Evolutionary conservation across 2,113 vertebrate species (phyloP), one percentile per base, ranked within the genome.

Genomic region (Nansenia antarctica): DNA sequence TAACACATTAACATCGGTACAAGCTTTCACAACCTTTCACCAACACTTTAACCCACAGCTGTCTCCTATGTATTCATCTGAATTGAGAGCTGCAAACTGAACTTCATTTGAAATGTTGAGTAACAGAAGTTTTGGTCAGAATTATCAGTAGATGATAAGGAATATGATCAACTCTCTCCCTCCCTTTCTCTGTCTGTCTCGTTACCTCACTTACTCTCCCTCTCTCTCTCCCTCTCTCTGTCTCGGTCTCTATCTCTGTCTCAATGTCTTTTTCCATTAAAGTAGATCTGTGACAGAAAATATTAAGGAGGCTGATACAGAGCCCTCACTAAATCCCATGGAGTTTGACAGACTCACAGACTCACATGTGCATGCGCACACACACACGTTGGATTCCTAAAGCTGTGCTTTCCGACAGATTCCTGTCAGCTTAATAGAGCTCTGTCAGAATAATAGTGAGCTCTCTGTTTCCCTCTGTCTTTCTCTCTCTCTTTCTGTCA

Each of bases 341-440:
- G 11, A 39, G 9, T 49, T n/a, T n/a, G 18, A 24, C 59, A 22
- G 27, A 37, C 30, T n/a, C 26, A 32, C 31, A 24, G 30, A 34
- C 9, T 4, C 3, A 34, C 15, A n/a, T n/a, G 7, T 7, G 20
- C n/a, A 34, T 22, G n/a, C 59, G 39, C 22, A 53, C 49, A 53
- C 53, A 30, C 53, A 61, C n/a, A 24, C n/a, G 37, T n/a, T 62
- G n/a, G 58, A 61, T 26, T 26, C 9, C 24, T 20, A n/a, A 30
- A 55, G 22, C 29, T 45, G 49, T 42, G 65, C 47, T 59, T 58
- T 34, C 31, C 22, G 20, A 29, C 30, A 27, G 61, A 45, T 45
- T 63, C 7, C 61, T 63, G 26, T 63, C 61, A 63, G 61, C 35
- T 45, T 42, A 27, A 62, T 62, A 34, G n/a, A n/a, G 37, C 31